These are phyloP conservation scores for Ischnus inquisitorius DNA, from an alignment of 2,888 invertebrate species.

Conservation along the genomic window DNA sequence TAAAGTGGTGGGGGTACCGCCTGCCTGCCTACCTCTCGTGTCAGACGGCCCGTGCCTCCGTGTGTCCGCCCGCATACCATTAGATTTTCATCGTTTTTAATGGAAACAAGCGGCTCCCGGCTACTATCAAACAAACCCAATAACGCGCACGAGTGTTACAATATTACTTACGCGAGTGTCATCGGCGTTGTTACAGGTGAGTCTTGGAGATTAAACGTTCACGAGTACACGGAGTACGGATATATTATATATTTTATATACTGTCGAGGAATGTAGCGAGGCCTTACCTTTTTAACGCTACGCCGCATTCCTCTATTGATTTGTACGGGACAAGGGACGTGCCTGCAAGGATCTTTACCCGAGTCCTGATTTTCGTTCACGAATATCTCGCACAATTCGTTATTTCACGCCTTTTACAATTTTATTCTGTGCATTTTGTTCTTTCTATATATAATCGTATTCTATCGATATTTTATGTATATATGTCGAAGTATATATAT, in stretches of 20 bases:
- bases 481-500: not conserved
- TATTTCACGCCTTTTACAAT: conserved; percentile 4
- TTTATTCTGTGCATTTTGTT: not conserved
- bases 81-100: conserved; percentile 82
- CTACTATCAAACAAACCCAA: conserved; percentile 66
- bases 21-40: conserved; percentile 75
- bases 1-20: conserved; percentile 70
- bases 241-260: conserved; percentile 18
- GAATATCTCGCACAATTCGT: not conserved
- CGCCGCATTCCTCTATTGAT: conserved; percentile 85
- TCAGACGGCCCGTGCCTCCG: conserved; percentile 80
- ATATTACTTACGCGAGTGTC: conserved; percentile 49
- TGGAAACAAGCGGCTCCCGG: conserved; percentile 76
- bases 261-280: conserved; percentile 78
- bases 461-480: not conserved
- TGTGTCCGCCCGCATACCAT: conserved; percentile 82
- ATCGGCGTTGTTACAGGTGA: conserved; percentile 32
- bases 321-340: conserved; percentile 74
- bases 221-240: not conserved
- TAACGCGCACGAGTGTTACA: conserved; percentile 49
- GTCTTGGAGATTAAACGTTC: not conserved
- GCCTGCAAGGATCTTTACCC: conserved; percentile 53
- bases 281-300: conserved; percentile 79
- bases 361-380: conserved; percentile 9
- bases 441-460: not conserved